Evolutionary conservation across 2,888 invertebrate genomes (phyloP), one percentile per base, ranked within the genome.

Genomic region (Andrena fulva): DNA sequence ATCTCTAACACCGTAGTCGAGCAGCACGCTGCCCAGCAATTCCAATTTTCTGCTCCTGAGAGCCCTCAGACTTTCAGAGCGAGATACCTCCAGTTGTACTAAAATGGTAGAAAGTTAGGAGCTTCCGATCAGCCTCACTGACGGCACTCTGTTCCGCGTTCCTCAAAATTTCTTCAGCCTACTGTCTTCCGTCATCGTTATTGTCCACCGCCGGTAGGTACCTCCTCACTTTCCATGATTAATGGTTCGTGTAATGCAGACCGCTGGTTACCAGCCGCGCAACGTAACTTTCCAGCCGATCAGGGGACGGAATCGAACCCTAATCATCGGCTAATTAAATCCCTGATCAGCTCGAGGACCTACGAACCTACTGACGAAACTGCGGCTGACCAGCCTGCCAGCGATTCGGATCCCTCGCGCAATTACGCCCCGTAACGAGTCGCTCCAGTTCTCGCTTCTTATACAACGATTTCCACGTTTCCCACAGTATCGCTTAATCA

Each of bases 321-420:
- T 56, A 42, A 77, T 69, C 59, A 72, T 60, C 62, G 67, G 69
- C 54, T 78, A 82, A 82, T 77, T 66, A 69, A 75, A 75, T 64
- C 50, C 54, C 63, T 69, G 71, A 60, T 56, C 69, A 66, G 63
- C 35, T 64, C 52, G 50, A n/a, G 29, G 62, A 10, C 69, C 78
- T 24, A 56, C 27, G 64, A 76, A 63, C 56, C 24, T 16, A 8
- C 27, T 48, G 71, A 74, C 52, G 77, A 83, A 77, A 77, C n/a
- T 24, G 12, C 48, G 12, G 31, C 16, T 12, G 8, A 24, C 16
- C 35, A 10, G 50, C 24, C 16, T 7, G 27, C 33, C 10, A n/a
- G 29, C 20, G 27, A 56, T 31, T 27, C 54, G 8, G 35, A 60
- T 27, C 7, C 54, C 31, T 52, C 50, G 24, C 29, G 71, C 67